Evolutionary conservation across 2,113 vertebrate species (phyloP).

Genomic region (Caranx ignobilis): DNA sequence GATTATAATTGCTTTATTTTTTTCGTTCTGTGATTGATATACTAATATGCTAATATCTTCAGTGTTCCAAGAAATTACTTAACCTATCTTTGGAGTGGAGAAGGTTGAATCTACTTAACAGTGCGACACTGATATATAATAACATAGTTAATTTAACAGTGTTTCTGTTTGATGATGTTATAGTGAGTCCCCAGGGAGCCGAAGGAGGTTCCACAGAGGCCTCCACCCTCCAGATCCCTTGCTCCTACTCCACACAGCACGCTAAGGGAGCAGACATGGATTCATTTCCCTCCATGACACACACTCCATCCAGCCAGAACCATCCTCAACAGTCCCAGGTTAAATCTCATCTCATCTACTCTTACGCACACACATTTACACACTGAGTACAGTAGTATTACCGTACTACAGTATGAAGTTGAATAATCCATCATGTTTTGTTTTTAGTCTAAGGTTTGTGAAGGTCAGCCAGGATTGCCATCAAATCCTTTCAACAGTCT

Average conservation of each 20-base stretch:
- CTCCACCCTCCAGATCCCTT: conserved; percentile 66
- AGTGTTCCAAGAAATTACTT: background rate
- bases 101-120: background rate
- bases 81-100: background rate
- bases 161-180: conserved; percentile 26
- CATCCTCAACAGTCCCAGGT: conserved; percentile 61
- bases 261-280: conserved; percentile 31
- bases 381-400: background rate
- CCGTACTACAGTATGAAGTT: background rate
- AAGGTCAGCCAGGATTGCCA: conserved; percentile 34
- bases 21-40: background rate
- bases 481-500: conserved; percentile 80
- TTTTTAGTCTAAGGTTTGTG: conserved; percentile 24
- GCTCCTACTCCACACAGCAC: conserved; percentile 42
- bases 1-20: too few species aligned
- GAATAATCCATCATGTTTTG: background rate
- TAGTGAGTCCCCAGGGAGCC: conserved; percentile 32
- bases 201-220: background rate
- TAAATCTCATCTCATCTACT: background rate
- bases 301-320: conserved; percentile 1
- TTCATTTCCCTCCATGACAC: conserved; percentile 32
- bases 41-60: background rate
- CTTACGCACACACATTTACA: background rate
- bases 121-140: too few species aligned
- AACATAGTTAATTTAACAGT: background rate